Conservation (phyloP, 2,797 vertebrate species). For the Tarsius wallacei region DNA sequence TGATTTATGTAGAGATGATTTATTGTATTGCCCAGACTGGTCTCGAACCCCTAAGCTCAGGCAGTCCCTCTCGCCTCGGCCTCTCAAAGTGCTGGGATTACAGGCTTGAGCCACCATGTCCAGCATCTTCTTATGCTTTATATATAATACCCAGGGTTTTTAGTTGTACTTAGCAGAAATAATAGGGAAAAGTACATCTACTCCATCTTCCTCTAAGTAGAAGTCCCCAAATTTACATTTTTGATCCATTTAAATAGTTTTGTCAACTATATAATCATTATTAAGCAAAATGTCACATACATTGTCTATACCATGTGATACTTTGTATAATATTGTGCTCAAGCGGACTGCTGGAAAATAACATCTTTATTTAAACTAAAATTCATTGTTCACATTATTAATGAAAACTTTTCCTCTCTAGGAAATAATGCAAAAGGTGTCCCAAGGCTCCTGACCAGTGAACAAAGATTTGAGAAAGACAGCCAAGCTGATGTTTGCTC, state of each 20-base stretch:
- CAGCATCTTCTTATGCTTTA: not conserved
- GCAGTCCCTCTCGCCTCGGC: not conserved
- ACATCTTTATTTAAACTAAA: slow-evolving; percentile 66
- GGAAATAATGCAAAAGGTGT: slow-evolving; percentile 93
- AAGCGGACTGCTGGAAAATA: slow-evolving; percentile 47
- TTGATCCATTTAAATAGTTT: slow-evolving; percentile 6
- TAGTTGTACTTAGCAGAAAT: slow-evolving; percentile 60
- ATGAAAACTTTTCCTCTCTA: slow-evolving; percentile 84
- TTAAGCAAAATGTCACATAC: not conserved
- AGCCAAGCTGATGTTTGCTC: slow-evolving; percentile 98
- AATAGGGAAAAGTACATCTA: slow-evolving; percentile 56
- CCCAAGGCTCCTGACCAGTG: slow-evolving; percentile 91
- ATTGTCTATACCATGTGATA: slow-evolving; percentile 47
- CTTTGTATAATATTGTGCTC: slow-evolving; percentile 41
- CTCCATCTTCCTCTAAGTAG: not conserved
- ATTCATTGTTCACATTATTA: slow-evolving; percentile 76
- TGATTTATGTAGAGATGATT: not conserved
- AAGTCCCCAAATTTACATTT: slow-evolving; percentile 50
- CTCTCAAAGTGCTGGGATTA: not conserved
- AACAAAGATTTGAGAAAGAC: slow-evolving; percentile 91
- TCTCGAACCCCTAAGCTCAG: not conserved
- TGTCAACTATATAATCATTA: slow-evolving; percentile 30
- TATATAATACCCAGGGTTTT: slow-evolving; percentile 12
- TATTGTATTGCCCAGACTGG: not conserved
- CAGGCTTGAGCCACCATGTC: not conserved